Percentiles rank a stretch among this genome's conserved stretches.
Evolutionary conservation across 2,113 vertebrate species (phyloP).

Genomic region (Mobula hypostoma): DNA sequence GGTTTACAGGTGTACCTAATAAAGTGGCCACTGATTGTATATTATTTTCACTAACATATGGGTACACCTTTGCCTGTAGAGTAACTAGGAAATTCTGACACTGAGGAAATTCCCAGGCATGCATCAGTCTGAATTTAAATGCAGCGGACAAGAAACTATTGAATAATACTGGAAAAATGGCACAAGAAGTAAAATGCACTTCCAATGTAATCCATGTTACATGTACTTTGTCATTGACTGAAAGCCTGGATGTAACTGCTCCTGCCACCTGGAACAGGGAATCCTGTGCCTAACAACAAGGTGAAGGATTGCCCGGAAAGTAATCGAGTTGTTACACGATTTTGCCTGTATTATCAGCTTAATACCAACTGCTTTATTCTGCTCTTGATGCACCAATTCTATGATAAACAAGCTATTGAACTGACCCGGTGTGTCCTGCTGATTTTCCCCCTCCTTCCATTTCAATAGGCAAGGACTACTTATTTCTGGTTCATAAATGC

Average conservation of each 20-base stretch:
- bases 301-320: background rate
- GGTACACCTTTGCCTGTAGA: background rate
- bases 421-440: too few relatives aligned
- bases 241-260: too few relatives aligned
- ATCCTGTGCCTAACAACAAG: background rate
- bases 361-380: background rate
- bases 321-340: background rate
- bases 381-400: background rate
- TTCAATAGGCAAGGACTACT: background rate
- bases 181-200: background rate
- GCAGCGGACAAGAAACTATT: background rate
- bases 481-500: background rate
- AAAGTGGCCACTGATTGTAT: too few relatives aligned
- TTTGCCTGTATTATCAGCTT: background rate
- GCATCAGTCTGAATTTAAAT: background rate
- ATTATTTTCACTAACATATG: background rate
- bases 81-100: background rate
- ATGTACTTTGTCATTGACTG: too few relatives aligned
- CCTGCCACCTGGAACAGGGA: background rate
- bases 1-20: too few relatives aligned
- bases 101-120: background rate
- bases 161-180: background rate
- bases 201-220: background rate
- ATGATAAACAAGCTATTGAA: background rate
- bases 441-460: background rate